Evolutionary conservation across 2,113 vertebrate genomes (phyloP), one percentile per base, ranked within the genome.

Genomic region (Nicator chloris): DNA sequence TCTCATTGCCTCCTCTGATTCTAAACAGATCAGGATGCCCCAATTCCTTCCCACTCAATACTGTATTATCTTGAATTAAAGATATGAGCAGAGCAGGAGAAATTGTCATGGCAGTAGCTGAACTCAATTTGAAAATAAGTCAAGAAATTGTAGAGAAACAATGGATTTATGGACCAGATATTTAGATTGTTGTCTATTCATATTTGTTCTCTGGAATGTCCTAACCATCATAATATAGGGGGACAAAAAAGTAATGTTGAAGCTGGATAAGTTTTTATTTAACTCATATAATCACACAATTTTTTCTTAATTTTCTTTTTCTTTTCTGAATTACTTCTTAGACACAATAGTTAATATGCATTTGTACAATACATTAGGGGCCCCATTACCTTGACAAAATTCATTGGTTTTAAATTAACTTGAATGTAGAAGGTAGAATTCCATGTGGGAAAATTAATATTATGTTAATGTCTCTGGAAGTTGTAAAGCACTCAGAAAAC

Each of bases 121-220:
- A 95, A 93, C 83, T 44, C 31, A 83, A n/a, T n/a, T 73, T 71
- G 39, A 93, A 90, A 94, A 95, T 78, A 93, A 75, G 66, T 87
- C 47, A 59, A 82, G 59, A 77, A 81, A 40, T 80, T 80, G 28
- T 37, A 50, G 27, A 71, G 47, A 86, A 83, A 31, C 23, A 66
- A 40, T 61, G 20, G 45, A 81, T 88, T 94, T 86, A 78, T 80
- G 75, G 71, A 73, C 3, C 20, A 88, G 28, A 70, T 93, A 80
- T 60, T 85, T 83, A 86, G 40, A 82, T 53, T 65, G 30, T 42
- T 89, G 21, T 45, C 13, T 91, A 35, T 73, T 82, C 24, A 68
- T 39, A 57, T 71, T 80, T 64, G 49, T 56, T 76, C 37, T 84
- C 40, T 77, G 45, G 40, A 71, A 63, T 71, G 30, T 86, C 57